Evolutionary conservation across 2,113 vertebrate species (phyloP), one percentile per base, ranked within the genome.

Genomic region (Antechinus stuartii): DNA sequence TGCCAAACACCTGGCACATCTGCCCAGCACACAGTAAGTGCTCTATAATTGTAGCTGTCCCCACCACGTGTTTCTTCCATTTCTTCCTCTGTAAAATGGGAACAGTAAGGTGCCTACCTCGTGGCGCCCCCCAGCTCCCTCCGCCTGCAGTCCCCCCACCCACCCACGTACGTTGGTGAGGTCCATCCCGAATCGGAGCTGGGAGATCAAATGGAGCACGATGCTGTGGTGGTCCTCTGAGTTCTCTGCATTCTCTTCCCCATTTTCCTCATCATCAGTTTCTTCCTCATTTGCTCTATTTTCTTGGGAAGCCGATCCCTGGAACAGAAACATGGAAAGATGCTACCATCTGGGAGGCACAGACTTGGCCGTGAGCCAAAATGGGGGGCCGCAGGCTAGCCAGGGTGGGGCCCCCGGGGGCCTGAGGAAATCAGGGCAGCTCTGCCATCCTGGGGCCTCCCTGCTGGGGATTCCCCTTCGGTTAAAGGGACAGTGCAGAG

Each of bases 161-260:
- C 8, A 11, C 50, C 50, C 50, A 14, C 98, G 0, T 99, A 99
- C 99, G 99, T 99, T 99, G 90, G 99, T 99, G 97, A 99, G 98
- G 97, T 99, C 99, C 99, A 99, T 99, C 96, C 99, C 99, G 96
- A 99, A 99, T 97, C 99, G 99, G 96, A 99, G 99, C 95, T 99
- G 99, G 14, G 99, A 99, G 92, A 99, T 99, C 97, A 99, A 99
- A 97, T 99, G 99, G 2, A 99, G 99, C 95, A 99, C 99, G 96
- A 99, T 92, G 84, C 99, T 99, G 16, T 99, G 99, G 94, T 99
- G 99, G 95, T 99, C 99, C 57, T 99, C 99, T 99, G 99, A 98
- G 95, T 99, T 99, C 0, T 99, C 99, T 98, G 99, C 97, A 96
- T 99, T 99, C 92, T 99, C 98, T 97, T 99, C 99, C 96, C 99